phyloP scores from a whole-genome alignment of 2,113 vertebrate genomes.

The Synodontis membranacea region DNA sequence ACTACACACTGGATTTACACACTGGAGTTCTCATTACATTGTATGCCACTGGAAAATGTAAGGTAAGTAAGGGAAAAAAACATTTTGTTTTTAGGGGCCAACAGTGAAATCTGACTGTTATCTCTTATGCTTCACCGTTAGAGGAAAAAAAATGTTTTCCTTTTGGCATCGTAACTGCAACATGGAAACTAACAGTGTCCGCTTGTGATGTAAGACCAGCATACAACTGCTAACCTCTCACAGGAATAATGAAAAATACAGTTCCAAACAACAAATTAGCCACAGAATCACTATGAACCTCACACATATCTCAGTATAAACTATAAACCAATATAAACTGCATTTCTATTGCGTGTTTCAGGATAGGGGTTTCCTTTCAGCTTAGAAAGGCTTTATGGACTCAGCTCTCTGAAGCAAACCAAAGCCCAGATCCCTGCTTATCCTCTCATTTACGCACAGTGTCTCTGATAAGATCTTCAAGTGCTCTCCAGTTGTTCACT shows the following conservation, averaged over 20 bases:
- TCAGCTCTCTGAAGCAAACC: neutral
- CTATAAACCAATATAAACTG: neutral
- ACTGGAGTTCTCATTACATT: too few relatives aligned
- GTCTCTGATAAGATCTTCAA: neutral
- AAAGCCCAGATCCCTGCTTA: neutral
- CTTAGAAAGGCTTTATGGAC: neutral
- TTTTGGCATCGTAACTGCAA: neutral
- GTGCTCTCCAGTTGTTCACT: constrained; percentile 6
- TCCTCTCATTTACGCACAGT: neutral
- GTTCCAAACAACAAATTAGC: neutral
- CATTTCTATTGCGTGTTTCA: neutral
- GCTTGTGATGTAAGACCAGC: neutral
- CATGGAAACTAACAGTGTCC: neutral
- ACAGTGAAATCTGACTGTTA: neutral
- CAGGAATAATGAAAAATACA: neutral
- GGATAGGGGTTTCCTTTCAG: neutral
- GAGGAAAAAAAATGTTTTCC: too few relatives aligned
- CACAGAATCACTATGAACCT: neutral
- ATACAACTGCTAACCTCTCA: neutral
- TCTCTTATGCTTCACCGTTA: too few relatives aligned
- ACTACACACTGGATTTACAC: too few relatives aligned
- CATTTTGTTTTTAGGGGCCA: neutral
- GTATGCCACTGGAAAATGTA: too few relatives aligned
- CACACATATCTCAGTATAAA: neutral
- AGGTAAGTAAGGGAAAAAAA: too few relatives aligned